Evolutionary conservation across 2,888 invertebrate species (phyloP).

Genomic region (Hemaris fuciformis): DNA sequence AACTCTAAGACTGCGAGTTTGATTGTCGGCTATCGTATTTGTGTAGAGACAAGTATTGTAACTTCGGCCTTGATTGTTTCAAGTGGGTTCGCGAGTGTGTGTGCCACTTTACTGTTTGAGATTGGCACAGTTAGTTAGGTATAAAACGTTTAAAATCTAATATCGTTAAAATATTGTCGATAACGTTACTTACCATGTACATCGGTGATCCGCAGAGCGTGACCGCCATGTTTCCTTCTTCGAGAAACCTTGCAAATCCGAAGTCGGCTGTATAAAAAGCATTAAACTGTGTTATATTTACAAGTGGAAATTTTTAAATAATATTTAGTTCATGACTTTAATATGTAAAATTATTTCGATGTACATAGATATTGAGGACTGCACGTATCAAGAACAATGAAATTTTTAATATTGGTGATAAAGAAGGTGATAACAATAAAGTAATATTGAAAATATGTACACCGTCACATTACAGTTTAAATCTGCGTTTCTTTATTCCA

Average conservation of each 20-base stretch:
- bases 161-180: neutral
- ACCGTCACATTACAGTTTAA: neutral
- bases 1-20: neutral
- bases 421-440: neutral
- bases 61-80: neutral
- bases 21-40: neutral
- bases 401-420: no score
- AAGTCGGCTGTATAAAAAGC: conserved; percentile 91
- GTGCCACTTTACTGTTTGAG: neutral
- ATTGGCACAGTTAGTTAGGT: neutral
- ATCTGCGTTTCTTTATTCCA: neutral
- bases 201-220: conserved; percentile 99
- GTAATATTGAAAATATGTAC: neutral
- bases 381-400: no score
- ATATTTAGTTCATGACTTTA: no score
- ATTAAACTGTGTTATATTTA: neutral
- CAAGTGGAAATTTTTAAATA: conserved; percentile 6
- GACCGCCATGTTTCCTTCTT: conserved; percentile 99
- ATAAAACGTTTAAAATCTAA: neutral
- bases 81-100: neutral
- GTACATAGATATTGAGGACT: no score
- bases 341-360: no score
- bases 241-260: conserved; percentile 98
- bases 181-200: conserved; percentile 92
- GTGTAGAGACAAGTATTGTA: neutral